phyloP scores from a whole-genome alignment of 2,113 vertebrate species.

The Aramus guarauna region DNA sequence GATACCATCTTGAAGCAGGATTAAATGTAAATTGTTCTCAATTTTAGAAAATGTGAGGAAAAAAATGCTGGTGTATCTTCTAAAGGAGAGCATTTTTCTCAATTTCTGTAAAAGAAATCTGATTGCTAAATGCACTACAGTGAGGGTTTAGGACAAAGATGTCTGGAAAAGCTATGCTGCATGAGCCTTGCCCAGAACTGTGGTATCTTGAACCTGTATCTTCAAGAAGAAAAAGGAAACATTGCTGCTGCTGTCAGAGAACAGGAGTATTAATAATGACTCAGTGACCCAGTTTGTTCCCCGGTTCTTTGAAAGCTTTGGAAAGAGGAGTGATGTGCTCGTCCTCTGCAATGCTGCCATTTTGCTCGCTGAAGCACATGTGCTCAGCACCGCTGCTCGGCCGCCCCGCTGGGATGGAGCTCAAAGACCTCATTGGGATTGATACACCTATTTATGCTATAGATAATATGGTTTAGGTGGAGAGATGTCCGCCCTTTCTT shows the following conservation, averaged over 20 bases:
- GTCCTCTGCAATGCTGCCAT: not conserved
- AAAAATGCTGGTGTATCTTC: not conserved
- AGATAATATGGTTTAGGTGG: not conserved
- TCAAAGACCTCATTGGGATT: not conserved
- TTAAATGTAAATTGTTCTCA: not conserved
- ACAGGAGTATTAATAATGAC: not conserved
- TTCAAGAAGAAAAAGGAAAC: not conserved
- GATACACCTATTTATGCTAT: fast-evolving
- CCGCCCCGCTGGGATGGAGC: fast-evolving
- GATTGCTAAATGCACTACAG: not conserved
- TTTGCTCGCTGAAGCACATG: fast-evolving
- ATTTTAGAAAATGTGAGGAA: not conserved
- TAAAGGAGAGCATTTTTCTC: not conserved
- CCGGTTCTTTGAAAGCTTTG: not conserved
- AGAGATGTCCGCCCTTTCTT: not conserved
- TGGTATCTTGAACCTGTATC: fast-evolving
- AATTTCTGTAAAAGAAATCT: not conserved
- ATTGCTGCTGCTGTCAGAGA: not conserved
- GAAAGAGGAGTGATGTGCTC: not conserved
- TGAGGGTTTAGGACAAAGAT: not conserved
- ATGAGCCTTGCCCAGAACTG: not conserved
- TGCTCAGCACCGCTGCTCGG: not conserved
- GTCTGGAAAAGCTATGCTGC: not conserved
- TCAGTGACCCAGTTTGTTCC: not conserved
- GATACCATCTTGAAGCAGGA: not conserved